Evolutionary conservation across 2,797 vertebrate species (phyloP).

Genomic region (Neosalanx taihuensis): DNA sequence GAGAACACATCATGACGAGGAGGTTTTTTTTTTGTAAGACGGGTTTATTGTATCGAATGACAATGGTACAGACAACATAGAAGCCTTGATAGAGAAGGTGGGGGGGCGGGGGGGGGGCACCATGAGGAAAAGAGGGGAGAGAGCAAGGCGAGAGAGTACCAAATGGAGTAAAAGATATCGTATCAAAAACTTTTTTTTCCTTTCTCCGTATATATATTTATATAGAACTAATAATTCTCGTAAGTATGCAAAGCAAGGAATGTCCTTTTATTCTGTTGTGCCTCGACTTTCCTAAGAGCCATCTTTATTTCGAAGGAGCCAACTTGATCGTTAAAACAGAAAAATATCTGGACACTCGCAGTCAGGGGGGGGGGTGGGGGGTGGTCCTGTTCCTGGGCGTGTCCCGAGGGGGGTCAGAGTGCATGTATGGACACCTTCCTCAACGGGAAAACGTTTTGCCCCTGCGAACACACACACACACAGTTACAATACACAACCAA

Average conservation of each 20-base stretch:
- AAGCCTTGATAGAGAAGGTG: conserved; percentile 44
- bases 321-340: background rate
- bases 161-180: conserved; percentile 76
- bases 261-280: conserved; percentile 61
- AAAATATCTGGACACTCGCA: conserved; percentile 43
- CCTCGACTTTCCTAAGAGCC: conserved; percentile 46
- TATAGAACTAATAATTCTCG: conserved; percentile 76
- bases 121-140: conserved; percentile 19
- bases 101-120: conserved; percentile 26
- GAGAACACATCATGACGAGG: background rate
- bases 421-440: conserved; percentile 65
- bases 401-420: conserved; percentile 26
- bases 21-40: conserved; percentile 49
- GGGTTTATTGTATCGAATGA: conserved; percentile 66
- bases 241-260: conserved; percentile 76
- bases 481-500: background rate
- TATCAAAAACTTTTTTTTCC: conserved; percentile 73
- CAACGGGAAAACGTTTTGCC: conserved; percentile 90
- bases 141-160: conserved; percentile 78
- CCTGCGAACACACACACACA: conserved; percentile 64
- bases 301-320: conserved; percentile 33
- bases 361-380: conserved; percentile 39
- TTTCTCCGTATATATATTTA: conserved; percentile 73
- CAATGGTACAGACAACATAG: conserved; percentile 64
- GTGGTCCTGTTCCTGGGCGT: conserved; percentile 49